Base-by-base conservation (phyloP, 2,888 invertebrate species). In the Agrochola circellaris region DNA sequence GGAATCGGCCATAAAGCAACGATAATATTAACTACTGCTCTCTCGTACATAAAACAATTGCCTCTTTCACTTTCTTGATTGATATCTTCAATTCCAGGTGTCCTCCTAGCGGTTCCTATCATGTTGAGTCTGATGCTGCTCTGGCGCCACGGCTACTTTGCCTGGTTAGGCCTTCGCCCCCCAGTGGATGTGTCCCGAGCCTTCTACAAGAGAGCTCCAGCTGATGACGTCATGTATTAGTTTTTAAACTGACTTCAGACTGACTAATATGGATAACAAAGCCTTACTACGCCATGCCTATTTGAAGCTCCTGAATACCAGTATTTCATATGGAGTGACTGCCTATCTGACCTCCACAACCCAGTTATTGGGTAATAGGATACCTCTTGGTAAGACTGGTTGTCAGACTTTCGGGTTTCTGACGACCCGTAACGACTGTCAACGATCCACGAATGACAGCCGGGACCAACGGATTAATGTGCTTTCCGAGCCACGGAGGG, bases 151-250 rank as follows among this genome's bases (percentile, higher is more conserved):
- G 97, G 98, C 0, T 98, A 97, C 95, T 97, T 98, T 92, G 96
- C 97, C 0, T 94, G 97, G 88, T 94, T 97, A 66, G 97, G 97
- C 0, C 94, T 96, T 5, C 96, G 96, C 3, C 97, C 97, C 0
- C 97, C 97, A 0, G 97, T 97, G 0, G 97, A 97, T 48, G 97
- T 97, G 75, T 97, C 98, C 0, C 95, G 98, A 20, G 98, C 98
- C 0, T 98, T 98, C 92, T 98, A 98, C 94, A 98, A 97, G 89
- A 95, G 98, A 64, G 97, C 98, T 0, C 97, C 97, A 0, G 97
- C 97, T 38, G 96, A 97, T 56, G 97, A 98, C 58, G 93, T 93
- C 67, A 73, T 61, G 69, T 75, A 64, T 38, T 71, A 84, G 38
- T 20, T 38, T 23, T 15, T 42, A n/a, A 9, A 30, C 15, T 82